phyloP scores from a whole-genome alignment of 2,888 invertebrate genomes.

The Caenorhabditis sulstoni region DNA sequence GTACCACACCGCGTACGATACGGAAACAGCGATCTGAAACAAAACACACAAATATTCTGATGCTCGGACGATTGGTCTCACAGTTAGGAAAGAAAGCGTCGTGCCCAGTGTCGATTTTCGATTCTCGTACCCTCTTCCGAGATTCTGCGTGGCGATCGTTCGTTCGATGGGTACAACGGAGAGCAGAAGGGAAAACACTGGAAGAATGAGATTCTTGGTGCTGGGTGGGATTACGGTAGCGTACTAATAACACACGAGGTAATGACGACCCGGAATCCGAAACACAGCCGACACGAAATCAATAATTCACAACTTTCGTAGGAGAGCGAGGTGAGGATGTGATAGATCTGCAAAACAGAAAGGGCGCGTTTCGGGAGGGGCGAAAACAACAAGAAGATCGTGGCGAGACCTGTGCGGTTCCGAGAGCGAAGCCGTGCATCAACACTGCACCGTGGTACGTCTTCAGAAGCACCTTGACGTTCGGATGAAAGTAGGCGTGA shows the following conservation, averaged over 20 bases:
- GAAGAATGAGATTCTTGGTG: background rate
- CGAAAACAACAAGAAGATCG: too few species aligned
- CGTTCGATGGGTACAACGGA: slow-evolving; percentile 39
- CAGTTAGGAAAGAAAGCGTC: slow-evolving; percentile 8
- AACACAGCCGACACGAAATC: slow-evolving; percentile 32
- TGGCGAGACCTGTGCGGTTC: slow-evolving; percentile 44
- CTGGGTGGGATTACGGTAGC: background rate
- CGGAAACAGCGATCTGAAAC: slow-evolving; percentile 19
- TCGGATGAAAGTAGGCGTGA: slow-evolving; percentile 48
- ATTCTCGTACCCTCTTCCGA: slow-evolving; percentile 49
- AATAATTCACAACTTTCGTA: slow-evolving; percentile 42
- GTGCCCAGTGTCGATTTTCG: slow-evolving; percentile 23
- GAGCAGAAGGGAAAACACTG: slow-evolving; percentile 35
- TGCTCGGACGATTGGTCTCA: too few species aligned
- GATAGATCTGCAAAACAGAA: slow-evolving; percentile 36
- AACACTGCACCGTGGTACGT: slow-evolving; percentile 30
- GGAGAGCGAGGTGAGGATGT: slow-evolving; percentile 26
- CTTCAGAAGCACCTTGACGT: slow-evolving; percentile 39
- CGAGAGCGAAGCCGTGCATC: slow-evolving; percentile 18
- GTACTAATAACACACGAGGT: slow-evolving; percentile 26
- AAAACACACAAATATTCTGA: too few species aligned
- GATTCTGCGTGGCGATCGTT: slow-evolving; percentile 33
- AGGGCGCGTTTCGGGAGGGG: background rate
- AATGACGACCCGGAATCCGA: slow-evolving; percentile 21
- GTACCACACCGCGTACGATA: slow-evolving; percentile 15